Base-by-base conservation (phyloP, 2,797 vertebrate genomes). In the Acanthurus lineatus region DNA sequence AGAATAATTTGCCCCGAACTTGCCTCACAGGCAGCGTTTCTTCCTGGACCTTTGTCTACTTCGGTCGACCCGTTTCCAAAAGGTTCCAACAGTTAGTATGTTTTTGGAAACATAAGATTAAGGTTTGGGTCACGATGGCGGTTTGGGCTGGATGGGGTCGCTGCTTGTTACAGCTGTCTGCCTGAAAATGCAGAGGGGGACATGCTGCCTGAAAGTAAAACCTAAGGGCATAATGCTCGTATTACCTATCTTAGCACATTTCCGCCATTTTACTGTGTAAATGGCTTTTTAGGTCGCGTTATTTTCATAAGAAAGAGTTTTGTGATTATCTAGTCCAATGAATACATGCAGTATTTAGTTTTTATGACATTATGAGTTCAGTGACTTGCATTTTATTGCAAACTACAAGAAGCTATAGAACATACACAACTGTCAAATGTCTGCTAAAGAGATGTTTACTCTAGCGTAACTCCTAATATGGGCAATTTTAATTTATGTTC, bases 181-280 rank as follows among this genome's bases (percentile, higher is more conserved):
- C 8, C 6, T n/a, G 5, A 0, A 2, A 5, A 14, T 32, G 4
- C 40, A 9, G 40, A 42, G 11, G 40, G 11, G 9, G 40, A 42
- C 10, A 42, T 7, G 9, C 0, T 54, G 40, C 84, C 90, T 88
- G 75, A n/a, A 40, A 90, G 73, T 1, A 69, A 0, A 1, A 0
- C 22, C 16, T 4, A 5, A 47, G 88, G 85, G 70, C 3, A 9
- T 22, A 65, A 0, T 0, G 6, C 32, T 35, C 32, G 28, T 35
- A 35, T 7, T 3, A 0, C 0, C 0, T 10, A 0, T 0, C 9
- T 0, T 0, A 0, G 0, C 0, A 6, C 0, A 6, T 45, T 44
- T 84, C 78, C 74, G 77, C 88, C 88, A 91, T 91, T 89, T 89
- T 79, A 56, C 5, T 61, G 9, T 8, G 3, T 45, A 2, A 15